Base-by-base conservation (phyloP, 2,797 vertebrate genomes). In the Protonibea diacanthus region DNA sequence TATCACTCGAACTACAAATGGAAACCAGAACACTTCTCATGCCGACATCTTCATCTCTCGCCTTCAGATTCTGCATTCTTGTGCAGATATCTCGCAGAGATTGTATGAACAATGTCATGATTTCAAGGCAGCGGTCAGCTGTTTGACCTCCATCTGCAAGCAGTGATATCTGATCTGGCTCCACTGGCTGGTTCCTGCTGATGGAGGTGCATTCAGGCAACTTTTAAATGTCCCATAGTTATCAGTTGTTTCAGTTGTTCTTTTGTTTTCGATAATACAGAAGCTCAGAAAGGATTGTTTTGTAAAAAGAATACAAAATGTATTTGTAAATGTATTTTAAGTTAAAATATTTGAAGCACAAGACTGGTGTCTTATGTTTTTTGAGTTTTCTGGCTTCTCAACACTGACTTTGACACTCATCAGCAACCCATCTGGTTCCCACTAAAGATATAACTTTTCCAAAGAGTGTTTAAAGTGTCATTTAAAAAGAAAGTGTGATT, bases 141-240 rank as follows among this genome's bases (percentile, higher is more conserved):
- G 40, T 5, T 55, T 68, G 79, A 83, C 80, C 82, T 86, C 82
- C 72, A 64, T 84, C 76, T 65, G 74, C 51, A 56, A 56, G 71
- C 49, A 2, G 59, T 3, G 15, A 14, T 33, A 84, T 83, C 76
- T 75, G 72, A 85, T 80, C 73, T 75, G 78, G 76, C 68, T 71
- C 67, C 5, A 2, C 55, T 49, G 79, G 56, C 74, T 55, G 33
- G 53, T 49, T 64, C 68, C 2, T 62, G 71, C 71, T 74, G 80
- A 85, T 71, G 73, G 68, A 82, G 61, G 59, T 7, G 53, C 70
- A 83, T 79, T 45, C 38, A 49, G 69, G 48, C 20, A 14, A 71
- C 38, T 53, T 80, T 66, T 49, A 51, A 79, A 65, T 25, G 47
- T 70, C 47, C 45, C 2, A 0, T 27, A 29, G 68, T 71, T 59